Evolutionary conservation across 2,797 vertebrate species (phyloP), one percentile per base, ranked within the genome.

Genomic region (Sebastes melanostomus): DNA sequence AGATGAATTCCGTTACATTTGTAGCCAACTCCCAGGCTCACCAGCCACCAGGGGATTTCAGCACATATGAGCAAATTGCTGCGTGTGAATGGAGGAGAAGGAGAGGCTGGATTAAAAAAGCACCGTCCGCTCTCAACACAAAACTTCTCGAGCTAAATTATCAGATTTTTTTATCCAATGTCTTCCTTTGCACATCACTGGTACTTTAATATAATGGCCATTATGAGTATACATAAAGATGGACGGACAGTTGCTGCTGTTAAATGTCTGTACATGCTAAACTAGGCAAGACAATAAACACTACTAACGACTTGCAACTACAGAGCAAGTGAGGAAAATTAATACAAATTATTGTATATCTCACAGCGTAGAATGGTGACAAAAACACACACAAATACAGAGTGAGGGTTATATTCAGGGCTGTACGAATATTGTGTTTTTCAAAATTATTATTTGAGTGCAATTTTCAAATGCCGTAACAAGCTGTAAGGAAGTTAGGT

Each of bases 1-100:
- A 90, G 67, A 85, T 76, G 46, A 89, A 86, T 72, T 56, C 86
- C 91, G 86, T 84, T 86, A 86, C 86, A 85, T 91, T 89, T 90
- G 80, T 54, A 85, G 87, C 72, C 42, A 67, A 78, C 81, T 78
- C 78, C 81, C 78, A 82, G 84, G 77, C 84, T 83, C 80, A 79
- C 10, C 22, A n/a, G 66, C 55, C 85, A 75, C 56, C 12, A 59
- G 73, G 78, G 86, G 81, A 72, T 72, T 72, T 42, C 27, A 30
- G 12, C 52, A 75, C 65, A 91, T 60, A 77, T 46, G 34, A 54
- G 34, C 34, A 58, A 60, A 75, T 11, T 24, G 71, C 65, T 69
- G 22, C 55, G 29, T 24, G 61, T 68, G 56, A 70, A 63, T 10
- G 14, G 16, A 27, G 18, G 16, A 29, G 54, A 73, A 65, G 34